Percentiles rank a stretch among this genome's conserved stretches.
Evolutionary conservation across 2,113 vertebrate genomes (phyloP).

Genomic region (Anhinga anhinga): DNA sequence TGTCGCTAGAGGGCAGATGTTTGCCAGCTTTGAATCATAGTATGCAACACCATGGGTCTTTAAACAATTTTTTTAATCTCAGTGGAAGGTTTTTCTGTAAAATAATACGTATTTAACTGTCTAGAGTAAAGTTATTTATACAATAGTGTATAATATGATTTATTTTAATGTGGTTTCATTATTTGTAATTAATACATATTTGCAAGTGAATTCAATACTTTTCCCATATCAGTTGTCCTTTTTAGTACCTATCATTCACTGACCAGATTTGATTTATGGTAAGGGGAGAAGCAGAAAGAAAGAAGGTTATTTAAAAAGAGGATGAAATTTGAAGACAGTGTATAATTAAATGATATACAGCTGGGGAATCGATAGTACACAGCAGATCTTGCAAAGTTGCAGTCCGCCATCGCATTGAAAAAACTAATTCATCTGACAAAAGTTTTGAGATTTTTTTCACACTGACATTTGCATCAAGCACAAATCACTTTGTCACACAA

Average conservation of each 20-base stretch:
- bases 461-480: not conserved
- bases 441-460: too few relatives aligned
- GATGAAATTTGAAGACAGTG: not conserved
- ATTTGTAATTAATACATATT: not conserved
- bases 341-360: not conserved
- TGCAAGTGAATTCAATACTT: not conserved
- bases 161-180: not conserved
- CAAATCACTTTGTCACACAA: not conserved
- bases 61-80: not conserved
- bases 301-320: not conserved
- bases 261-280: not conserved
- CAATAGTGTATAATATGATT: not conserved
- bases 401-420: not conserved
- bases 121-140: not conserved
- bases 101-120: not conserved
- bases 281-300: not conserved
- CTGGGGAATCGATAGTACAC: not conserved
- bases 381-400: not conserved
- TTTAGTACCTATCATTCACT: not conserved
- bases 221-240: not conserved
- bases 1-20: constrained; percentile 48
- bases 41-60: not conserved
- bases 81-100: not conserved
- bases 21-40: not conserved
- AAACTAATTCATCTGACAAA: not conserved